Base-by-base conservation (phyloP, 2,888 invertebrate species). In the Crioceris asparagi region DNA sequence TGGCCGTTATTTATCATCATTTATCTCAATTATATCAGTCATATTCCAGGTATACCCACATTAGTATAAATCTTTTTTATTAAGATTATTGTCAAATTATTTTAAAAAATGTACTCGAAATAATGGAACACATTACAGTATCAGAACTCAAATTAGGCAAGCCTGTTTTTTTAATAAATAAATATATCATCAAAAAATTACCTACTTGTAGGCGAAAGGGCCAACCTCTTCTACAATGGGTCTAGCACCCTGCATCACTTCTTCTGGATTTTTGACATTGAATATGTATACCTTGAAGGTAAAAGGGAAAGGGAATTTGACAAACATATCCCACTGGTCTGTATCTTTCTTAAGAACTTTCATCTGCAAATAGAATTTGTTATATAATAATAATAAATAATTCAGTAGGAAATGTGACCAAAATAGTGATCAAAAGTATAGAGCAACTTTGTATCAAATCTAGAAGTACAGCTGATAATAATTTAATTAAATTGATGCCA, bases 191-290 rank as follows among this genome's bases (percentile, higher is more conserved):
- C 10, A 21, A 29, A 15, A 16, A 35, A n/a, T 23, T 30, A 41
- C 43, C 48, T 46, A 55, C 56, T 50, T 53, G 36, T 57, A 57
- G 5, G 54, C 43, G 35, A 55, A 56, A 12, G 57, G 57, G 12
- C 57, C 57, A 17, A 43, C 39, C 40, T 56, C 56, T 33, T 48
- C 47, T 3, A 57, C 50, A 2, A 49, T 33, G 16, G 57, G 56
- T 36, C 52, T 54, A 4, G 36, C 53, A 16, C 57, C 57, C 33
- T 46, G 37, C 16, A 56, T 32, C 18, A 57, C 47, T 12, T 48
- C 52, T 4, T 56, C 49, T 14, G 51, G 49, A 45, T 57, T 57
- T 36, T 47, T 38, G n/a, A 57, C 41, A 33, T 53, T 46, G 35
- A 52, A 56, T 27, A 56, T 37, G 32, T 47, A 47, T 12, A 55